Base-by-base conservation (phyloP, 2,113 vertebrate genomes). In the Grus americana region DNA sequence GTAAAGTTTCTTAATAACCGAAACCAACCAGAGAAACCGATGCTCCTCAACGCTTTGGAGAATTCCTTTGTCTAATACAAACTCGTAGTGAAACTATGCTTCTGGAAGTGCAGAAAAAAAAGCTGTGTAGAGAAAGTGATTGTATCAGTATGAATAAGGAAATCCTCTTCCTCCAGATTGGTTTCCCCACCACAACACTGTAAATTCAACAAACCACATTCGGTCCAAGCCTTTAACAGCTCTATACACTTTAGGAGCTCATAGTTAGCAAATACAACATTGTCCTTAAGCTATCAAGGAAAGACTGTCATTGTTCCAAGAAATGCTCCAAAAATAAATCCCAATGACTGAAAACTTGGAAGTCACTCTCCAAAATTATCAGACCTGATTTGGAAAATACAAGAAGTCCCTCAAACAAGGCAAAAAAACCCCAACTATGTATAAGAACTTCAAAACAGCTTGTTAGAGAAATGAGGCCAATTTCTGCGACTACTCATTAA, bases 91-190 rank as follows among this genome's bases (percentile, higher is more conserved):
- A 88, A 95, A 71, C 47, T 72, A 32, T 36, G 29, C 58, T 92
- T 79, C 59, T 86, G 29, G 36, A 94, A 91, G 14, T 12, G 20
- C 10, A 91, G 49, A 24, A 46, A 67, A 67, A 52, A 73, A 65
- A 49, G 9, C 27, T 86, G 36, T 23, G 55, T 46, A 63, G 65
- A 86, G 86, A 95, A 96, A 95, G 79, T 71, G 65, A 70, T n/a
- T 74, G 2, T 46, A 86, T 22, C 40, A 46, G 16, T 66, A 50
- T 3, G n/a, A 91, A 59, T 81, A 92, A 84, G 59, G 93, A 96
- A 95, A 91, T 92, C 83, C 68, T 93, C 20, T 67, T 92, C 88
- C 83, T 93, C 61, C 42, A 74, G 38, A 80, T 20, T 27, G 38
- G 47, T 71, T 86, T 89, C 32, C 59, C 67, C 17, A 83, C 16